Percentiles rank a stretch among this genome's conserved stretches.
Evolutionary conservation across 2,797 vertebrate genomes (phyloP).

Genomic region (Tenualosa thibaudeaui): DNA sequence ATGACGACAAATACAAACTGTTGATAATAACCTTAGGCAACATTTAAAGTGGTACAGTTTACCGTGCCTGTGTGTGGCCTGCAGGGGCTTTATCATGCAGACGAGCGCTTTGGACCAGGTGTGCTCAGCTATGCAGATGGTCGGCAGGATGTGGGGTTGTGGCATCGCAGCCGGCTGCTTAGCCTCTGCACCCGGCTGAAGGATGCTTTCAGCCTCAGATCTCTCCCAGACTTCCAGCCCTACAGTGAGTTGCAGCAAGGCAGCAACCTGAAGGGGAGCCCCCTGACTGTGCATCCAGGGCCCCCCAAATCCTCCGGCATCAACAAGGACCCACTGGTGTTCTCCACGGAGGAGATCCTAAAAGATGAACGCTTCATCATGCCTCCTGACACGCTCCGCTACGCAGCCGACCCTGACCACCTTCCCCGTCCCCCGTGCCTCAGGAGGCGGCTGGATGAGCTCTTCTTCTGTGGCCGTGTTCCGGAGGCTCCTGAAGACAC

Average conservation of each 20-base stretch:
- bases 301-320: neutral
- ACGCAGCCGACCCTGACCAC: constrained; percentile 76
- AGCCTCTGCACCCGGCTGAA: constrained; percentile 70
- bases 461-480: constrained; percentile 62
- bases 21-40: too few species aligned
- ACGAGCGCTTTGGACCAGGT: constrained; percentile 84
- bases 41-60: neutral
- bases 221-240: constrained; percentile 61
- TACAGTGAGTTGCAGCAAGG: constrained; percentile 31
- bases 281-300: neutral
- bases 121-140: constrained; percentile 74
- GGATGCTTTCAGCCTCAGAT: constrained; percentile 67
- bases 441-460: constrained; percentile 71
- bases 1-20: too few species aligned
- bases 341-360: constrained; percentile 49
- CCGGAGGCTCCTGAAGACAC: constrained; percentile 36
- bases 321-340: neutral
- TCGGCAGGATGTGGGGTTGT: constrained; percentile 82
- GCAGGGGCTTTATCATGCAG: constrained; percentile 82
- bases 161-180: constrained; percentile 75
- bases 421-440: constrained; percentile 74
- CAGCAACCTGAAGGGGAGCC: neutral
- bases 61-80: neutral
- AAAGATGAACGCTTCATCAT: constrained; percentile 69
- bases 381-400: constrained; percentile 70